Conservation (phyloP, 2,888 invertebrate species). For the Dryobotodes eremita region DNA sequence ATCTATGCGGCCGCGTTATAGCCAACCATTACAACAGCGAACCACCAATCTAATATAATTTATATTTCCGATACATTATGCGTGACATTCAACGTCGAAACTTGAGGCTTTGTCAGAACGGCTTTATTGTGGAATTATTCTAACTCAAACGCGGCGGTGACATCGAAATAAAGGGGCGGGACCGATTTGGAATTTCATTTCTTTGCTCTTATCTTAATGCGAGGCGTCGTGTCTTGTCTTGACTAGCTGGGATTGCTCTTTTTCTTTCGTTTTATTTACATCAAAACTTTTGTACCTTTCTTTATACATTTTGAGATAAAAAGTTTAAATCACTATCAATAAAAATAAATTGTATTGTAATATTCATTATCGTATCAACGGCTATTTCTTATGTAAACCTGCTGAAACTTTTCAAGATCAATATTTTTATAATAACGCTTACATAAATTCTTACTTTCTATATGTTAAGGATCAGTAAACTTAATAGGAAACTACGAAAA, state of each 20-base stretch:
- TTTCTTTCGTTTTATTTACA: constrained; percentile 71
- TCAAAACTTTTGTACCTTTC: constrained; percentile 50
- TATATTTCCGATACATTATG: constrained; percentile 84
- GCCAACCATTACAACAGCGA: constrained; percentile 74
- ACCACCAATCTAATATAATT: constrained; percentile 85
- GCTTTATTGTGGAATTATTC: constrained; percentile 79
- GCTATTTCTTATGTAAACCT: neutral
- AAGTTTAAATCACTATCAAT: constrained; percentile 51
- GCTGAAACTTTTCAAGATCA: constrained; percentile 1
- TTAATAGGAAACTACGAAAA: constrained; percentile 53
- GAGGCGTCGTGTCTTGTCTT: constrained; percentile 70
- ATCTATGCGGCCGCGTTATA: constrained; percentile 67
- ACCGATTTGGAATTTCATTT: constrained; percentile 81
- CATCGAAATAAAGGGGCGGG: constrained; percentile 76
- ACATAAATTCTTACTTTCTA: constrained; percentile 32
- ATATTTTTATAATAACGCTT: constrained; percentile 40
- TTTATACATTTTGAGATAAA: constrained; percentile 38
- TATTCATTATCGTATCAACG: constrained; percentile 19
- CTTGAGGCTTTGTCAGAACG: constrained; percentile 76
- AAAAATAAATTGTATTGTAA: constrained; percentile 25
- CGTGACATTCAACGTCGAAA: constrained; percentile 78
- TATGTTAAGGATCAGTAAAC: constrained; percentile 50
- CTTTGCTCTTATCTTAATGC: constrained; percentile 79
- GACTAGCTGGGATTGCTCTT: constrained; percentile 67
- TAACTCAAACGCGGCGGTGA: constrained; percentile 73